Evolutionary conservation across 2,888 invertebrate genomes (phyloP).

Genomic region (Spatulosminthurus flaviceps): DNA sequence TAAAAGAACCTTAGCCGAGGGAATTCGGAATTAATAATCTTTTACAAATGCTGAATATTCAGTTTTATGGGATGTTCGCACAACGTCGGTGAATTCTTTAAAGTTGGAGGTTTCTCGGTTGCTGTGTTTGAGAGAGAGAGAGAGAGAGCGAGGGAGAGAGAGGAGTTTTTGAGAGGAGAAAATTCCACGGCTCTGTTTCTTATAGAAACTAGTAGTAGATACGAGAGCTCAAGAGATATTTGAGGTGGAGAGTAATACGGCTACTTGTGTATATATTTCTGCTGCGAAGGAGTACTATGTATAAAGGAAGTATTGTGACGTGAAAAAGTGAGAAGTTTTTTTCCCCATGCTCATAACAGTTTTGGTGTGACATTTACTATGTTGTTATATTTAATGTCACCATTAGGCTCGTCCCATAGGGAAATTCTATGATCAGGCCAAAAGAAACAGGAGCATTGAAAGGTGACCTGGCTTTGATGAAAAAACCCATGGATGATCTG

Average conservation of each 20-base stretch:
- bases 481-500: constrained; percentile 71
- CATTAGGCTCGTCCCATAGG: constrained; percentile 64
- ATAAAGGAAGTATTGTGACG: background rate
- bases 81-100: background rate
- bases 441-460: constrained; percentile 66
- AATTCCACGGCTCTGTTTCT: no score
- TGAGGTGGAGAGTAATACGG: no score
- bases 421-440: constrained; percentile 70
- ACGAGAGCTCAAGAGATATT: no score
- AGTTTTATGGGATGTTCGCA: constrained; percentile 14
- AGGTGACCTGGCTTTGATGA: constrained; percentile 68
- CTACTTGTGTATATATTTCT: background rate
- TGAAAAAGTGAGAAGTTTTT: constrained; percentile 30
- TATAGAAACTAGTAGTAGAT: no score
- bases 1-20: background rate
- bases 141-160: no score
- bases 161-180: no score
- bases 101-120: no score
- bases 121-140: no score
- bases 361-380: constrained; percentile 31
- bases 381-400: constrained; percentile 30
- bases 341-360: constrained; percentile 21
- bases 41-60: constrained; percentile 27
- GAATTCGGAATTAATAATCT: constrained; percentile 9
- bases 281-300: background rate